Percentiles rank a stretch among this genome's conserved stretches.
phyloP scores from a whole-genome alignment of 1,140 invertebrate genomes.

The Saccostrea cuccullata region DNA sequence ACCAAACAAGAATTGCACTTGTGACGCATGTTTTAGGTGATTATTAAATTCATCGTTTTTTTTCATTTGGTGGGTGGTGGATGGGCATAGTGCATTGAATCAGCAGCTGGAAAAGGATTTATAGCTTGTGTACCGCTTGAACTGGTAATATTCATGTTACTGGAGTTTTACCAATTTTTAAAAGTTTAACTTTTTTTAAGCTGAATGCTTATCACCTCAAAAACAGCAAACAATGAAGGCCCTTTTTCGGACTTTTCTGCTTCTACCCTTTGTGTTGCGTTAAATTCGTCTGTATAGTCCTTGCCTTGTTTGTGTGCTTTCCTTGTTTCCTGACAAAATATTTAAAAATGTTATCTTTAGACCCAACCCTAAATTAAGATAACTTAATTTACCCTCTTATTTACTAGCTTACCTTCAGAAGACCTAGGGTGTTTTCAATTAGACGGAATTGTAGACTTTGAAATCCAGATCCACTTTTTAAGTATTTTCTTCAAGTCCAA shows the following conservation, averaged over 20 bases:
- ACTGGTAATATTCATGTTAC: too few species aligned
- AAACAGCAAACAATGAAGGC: background rate
- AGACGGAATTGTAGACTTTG: conserved; percentile 97
- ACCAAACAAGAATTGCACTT: too few species aligned
- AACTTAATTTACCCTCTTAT: too few species aligned
- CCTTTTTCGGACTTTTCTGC: background rate
- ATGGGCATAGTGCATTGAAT: too few species aligned
- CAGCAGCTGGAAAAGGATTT: too few species aligned
- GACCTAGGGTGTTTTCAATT: conserved; percentile 97
- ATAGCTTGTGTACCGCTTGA: too few species aligned
- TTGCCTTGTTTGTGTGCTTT: background rate
- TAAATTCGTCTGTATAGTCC: background rate
- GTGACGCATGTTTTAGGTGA: too few species aligned
- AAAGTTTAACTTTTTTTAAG: too few species aligned
- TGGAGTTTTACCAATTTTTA: too few species aligned
- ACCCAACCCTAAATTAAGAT: background rate
- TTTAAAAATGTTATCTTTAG: background rate
- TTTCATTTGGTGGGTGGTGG: too few species aligned
- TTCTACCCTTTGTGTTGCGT: background rate
- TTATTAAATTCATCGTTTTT: too few species aligned
- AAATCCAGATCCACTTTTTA: conserved; percentile 87
- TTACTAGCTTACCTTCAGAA: conserved; percentile 84
- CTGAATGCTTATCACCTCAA: background rate
- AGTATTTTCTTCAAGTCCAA: background rate
- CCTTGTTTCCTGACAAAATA: background rate